These are phyloP conservation scores for Brachionus calyciflorus DNA, from an alignment of 1,140 invertebrate species.

Conservation along the genomic window DNA sequence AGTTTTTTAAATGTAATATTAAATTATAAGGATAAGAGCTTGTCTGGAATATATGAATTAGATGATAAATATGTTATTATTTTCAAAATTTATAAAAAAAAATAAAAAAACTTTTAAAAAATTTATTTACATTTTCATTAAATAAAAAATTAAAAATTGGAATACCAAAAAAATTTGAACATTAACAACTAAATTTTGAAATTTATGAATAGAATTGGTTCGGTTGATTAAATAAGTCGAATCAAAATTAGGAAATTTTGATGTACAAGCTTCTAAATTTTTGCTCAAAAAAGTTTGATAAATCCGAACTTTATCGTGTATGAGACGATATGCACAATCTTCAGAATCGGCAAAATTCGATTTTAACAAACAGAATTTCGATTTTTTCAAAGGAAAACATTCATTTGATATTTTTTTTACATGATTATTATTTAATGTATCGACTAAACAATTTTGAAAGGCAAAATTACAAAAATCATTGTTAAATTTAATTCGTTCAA, in stretches of 20 bases:
- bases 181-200: neutral
- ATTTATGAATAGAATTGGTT: neutral
- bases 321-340: neutral
- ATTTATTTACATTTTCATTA: conserved; percentile 3
- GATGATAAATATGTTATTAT: too few species aligned
- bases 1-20: too few species aligned
- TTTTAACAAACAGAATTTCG: neutral
- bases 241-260: conserved; percentile 11
- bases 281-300: conserved; percentile 2
- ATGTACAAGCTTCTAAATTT: conserved; percentile 30
- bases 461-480: conserved; percentile 6
- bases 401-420: neutral
- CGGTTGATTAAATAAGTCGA: neutral
- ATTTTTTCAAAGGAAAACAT: conserved; percentile 44
- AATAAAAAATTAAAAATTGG: conserved; percentile 7
- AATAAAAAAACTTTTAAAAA: too few species aligned
- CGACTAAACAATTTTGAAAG: conserved; percentile 36
- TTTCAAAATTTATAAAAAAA: too few species aligned
- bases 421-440: neutral
- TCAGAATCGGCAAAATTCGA: conserved; percentile 12
- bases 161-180: neutral
- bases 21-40: too few species aligned
- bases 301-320: neutral
- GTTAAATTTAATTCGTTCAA: conserved; percentile 5
- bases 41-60: too few species aligned